These are phyloP conservation scores for Aporrectodea caliginosa DNA, from an alignment of 1,140 invertebrate species.

Conservation along the genomic window DNA sequence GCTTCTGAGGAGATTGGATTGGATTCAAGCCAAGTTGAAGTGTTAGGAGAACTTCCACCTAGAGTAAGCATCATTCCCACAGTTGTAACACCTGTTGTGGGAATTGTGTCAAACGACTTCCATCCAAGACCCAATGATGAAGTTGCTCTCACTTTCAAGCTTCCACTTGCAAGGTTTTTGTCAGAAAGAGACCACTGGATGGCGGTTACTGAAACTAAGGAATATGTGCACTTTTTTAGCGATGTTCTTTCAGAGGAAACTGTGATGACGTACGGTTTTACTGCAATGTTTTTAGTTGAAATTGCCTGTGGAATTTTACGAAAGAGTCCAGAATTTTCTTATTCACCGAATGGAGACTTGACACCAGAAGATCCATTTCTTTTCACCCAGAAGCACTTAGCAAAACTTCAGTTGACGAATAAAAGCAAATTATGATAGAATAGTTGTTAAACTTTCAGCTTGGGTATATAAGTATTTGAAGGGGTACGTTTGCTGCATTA, in stretches of 20 bases:
- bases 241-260: neutral
- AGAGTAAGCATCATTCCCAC: constrained; percentile 22
- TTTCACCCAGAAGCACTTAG: no score
- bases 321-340: neutral
- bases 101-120: constrained; percentile 28
- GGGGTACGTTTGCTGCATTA: no score
- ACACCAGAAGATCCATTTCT: neutral
- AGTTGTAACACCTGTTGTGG: constrained; percentile 34
- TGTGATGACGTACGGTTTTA: neutral
- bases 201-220: neutral
- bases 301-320: neutral
- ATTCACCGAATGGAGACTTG: neutral
- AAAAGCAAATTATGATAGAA: no score
- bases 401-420: no score
- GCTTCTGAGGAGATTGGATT: constrained; percentile 36
- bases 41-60: constrained; percentile 30
- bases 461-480: no score
- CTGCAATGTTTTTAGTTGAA: neutral
- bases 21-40: constrained; percentile 24
- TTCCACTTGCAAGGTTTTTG: constrained; percentile 34
- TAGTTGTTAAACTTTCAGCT: no score
- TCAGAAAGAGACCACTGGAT: constrained; percentile 19
- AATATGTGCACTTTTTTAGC: neutral
- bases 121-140: constrained; percentile 33
- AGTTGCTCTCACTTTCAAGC: constrained; percentile 33